A percentile compares a stretch with the other conserved stretches of the same genome.
Conservation (phyloP, 2,113 vertebrate species). For the Centrocercus urophasianus region DNA sequence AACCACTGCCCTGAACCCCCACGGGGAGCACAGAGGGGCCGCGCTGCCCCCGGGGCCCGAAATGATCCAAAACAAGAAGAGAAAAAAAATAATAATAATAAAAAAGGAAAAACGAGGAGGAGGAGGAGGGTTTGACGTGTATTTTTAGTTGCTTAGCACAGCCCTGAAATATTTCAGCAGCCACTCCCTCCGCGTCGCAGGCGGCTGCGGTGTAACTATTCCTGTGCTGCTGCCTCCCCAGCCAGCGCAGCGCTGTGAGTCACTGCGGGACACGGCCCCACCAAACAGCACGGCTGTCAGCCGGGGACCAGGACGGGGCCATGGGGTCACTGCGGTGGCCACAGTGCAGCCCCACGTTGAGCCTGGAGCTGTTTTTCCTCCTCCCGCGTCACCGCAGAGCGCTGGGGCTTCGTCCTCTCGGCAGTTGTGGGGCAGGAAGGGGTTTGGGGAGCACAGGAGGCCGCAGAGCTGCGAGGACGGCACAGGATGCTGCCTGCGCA, state of each 20-base stretch:
- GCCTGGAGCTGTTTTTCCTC: not conserved
- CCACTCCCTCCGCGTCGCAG: conserved; percentile 70
- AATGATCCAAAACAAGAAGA: rapidly evolving
- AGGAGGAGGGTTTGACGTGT: conserved; percentile 43
- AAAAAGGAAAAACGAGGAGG: conserved; percentile 21
- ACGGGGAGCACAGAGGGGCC: not conserved
- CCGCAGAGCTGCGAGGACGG: too few relatives aligned
- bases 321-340: not conserved
- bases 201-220: conserved; percentile 63
- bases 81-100: not conserved
- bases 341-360: not conserved
- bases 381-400: not conserved
- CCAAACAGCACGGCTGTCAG: not conserved
- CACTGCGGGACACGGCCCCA: not conserved
- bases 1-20: not conserved
- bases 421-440: not conserved
- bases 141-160: conserved; percentile 80
- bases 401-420: not conserved
- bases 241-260: conserved; percentile 63
- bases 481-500: rapidly evolving
- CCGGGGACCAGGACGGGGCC: not conserved
- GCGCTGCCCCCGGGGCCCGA: not conserved
- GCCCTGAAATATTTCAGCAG: conserved; percentile 76
- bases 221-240: conserved; percentile 62
- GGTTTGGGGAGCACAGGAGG: not conserved